A percentile compares a stretch with the other conserved stretches of the same genome.
Evolutionary conservation across 2,797 vertebrate species (phyloP).

Genomic region (Lacerta bilineata): DNA sequence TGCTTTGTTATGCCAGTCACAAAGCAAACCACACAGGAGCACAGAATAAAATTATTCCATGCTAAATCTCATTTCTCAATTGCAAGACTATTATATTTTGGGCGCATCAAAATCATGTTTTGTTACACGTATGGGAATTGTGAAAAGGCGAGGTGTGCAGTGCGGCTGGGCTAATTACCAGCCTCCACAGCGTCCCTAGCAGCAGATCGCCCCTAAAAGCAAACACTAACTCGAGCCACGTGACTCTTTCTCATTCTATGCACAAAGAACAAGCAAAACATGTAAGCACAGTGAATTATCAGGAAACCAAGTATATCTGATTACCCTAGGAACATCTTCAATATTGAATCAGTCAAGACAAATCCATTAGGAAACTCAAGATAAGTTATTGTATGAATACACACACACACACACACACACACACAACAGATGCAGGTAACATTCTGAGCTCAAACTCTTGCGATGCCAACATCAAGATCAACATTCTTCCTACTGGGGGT

Average conservation of each 20-base stretch:
- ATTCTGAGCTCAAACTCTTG: conserved; percentile 44
- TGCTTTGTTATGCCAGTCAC: not conserved
- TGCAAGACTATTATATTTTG: not conserved
- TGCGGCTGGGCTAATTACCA: not conserved
- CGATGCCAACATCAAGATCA: conserved; percentile 52
- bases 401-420: too few relatives aligned
- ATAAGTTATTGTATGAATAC: conserved; percentile 34
- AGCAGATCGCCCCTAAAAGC: not conserved
- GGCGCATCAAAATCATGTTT: not conserved
- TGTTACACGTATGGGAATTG: not conserved
- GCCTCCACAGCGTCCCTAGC: not conserved
- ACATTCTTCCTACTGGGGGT: conserved; percentile 18
- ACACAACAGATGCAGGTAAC: conserved; percentile 24
- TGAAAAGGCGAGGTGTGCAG: not conserved
- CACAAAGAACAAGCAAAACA: conserved; percentile 9
- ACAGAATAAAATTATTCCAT: not conserved
- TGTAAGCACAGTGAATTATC: conserved; percentile 2
- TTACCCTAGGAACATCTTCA: not conserved
- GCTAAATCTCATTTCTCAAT: not conserved
- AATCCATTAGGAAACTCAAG: conserved; percentile 31
- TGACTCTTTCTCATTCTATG: conserved; percentile 13
- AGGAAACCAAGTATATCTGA: conserved; percentile 25
- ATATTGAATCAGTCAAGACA: conserved; percentile 6
- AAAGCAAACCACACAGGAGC: not conserved
- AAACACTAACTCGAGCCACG: not conserved